Base-by-base conservation (phyloP, 2,888 invertebrate genomes). In the Aleiodes testaceus region DNA sequence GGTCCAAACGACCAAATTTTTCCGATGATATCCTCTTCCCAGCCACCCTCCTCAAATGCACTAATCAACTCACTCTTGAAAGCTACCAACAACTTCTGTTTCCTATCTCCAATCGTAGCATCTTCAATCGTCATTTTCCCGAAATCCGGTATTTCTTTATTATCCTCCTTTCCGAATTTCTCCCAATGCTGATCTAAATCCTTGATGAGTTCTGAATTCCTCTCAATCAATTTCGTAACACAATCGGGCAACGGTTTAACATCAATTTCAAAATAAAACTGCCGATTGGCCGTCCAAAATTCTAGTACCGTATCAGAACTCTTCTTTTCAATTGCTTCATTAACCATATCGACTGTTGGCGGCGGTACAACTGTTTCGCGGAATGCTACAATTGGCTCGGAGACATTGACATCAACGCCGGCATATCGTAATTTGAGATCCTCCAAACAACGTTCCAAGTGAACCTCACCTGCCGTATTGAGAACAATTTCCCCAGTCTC, bases 401-500 rank as follows among this genome's bases (percentile, higher is more conserved):
- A 99, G 0, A 96, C 96, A 75, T 93, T 93, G n/a, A 98, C 89
- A 64, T 95, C 93, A 72, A 96, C 92, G 85, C 94, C 94, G 0
- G 95, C 96, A 88, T 96, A 97, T 77, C 92, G 91, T 72, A 89
- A 90, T 91, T 91, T 93, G 66, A 99, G 90, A 89, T 99, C 99
- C 84, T 96, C 95, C 4, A 99, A 89, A 88, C 99, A 99, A 83
- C 97, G 93, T 84, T 98, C 96, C 66, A 99, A 90, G 88, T 99
- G 99, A 1, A 99, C 95, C 89, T 99, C 98, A 0, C 99, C 99
- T 1, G 98, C 95, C 0, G 99, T 98, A 1, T 96, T 92, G 36
- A 99, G 89, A 1, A 99, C 96, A 84, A 97, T 94, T 85, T 99
- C 99, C 0, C 99, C 99, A 0, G 95, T 96, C 83, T 97, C 96